Base-by-base conservation (phyloP, 2,888 invertebrate genomes). In the Ecdyonurus torrentis region DNA sequence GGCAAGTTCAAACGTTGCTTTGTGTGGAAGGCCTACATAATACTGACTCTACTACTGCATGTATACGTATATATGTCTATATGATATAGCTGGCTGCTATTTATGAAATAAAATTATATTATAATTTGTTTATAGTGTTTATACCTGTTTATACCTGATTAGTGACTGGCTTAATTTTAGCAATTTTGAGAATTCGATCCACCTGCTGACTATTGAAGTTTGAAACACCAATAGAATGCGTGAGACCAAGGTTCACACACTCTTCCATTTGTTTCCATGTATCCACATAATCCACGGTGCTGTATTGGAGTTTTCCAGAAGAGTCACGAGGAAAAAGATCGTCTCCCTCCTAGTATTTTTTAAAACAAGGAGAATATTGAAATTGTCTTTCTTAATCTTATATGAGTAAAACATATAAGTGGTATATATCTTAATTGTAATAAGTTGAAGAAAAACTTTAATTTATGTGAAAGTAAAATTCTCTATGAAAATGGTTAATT, bases 141-240 rank as follows among this genome's bases (percentile, higher is more conserved):
- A 52, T 62, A 61, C 2, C 20, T 37, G 20, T n/a, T n/a, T n/a
- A n/a, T 63, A 69, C 68, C 68, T 70, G 68, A 58, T 67, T 67
- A 15, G 64, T 64, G 5, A 65, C 68, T 1, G 68, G 69, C 55
- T 65, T 66, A 24, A 69, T 66, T 58, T 70, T 72, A 1, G 71
- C 72, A 23, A 74, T 68, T 7, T 73, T 72, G 20, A 78, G 61
- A 25, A 81, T 66, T 22, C 75, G 70, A 62, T 75, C 69, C 20
- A 79, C 67, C 67, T 81, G 80, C 63, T 74, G 67, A 63, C 70
- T 72, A 69, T 77, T 79, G 69, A 80, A 80, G 68, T 80, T 80
- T 37, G 78, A 78, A 7, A 80, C 62, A 2, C 80, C 80, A 66
- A 80, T 77, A 58, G 74, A 72, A 62, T 71, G 74, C 1, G 72